These are phyloP conservation scores for Rhagonycha fulva DNA, from an alignment of 2,888 invertebrate species.

Conservation along the genomic window DNA sequence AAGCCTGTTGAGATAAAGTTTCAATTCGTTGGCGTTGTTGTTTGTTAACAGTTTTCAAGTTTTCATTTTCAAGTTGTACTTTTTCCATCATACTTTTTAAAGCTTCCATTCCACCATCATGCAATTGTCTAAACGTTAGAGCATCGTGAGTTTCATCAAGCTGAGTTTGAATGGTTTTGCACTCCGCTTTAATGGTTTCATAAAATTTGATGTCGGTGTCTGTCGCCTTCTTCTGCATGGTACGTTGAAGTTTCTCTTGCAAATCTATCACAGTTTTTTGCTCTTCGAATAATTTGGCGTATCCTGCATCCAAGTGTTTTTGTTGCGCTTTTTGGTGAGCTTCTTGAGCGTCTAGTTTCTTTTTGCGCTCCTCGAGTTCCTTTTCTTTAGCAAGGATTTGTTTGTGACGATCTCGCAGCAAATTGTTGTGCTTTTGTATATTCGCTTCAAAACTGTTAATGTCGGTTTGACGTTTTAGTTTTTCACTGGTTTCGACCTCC, in stretches of 20 bases:
- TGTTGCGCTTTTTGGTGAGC: slow-evolving; percentile 9
- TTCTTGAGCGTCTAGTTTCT: slow-evolving; percentile 21
- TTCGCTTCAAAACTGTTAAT: slow-evolving; percentile 6
- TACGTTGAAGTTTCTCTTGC: neutral
- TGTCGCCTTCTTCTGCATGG: slow-evolving; percentile 2
- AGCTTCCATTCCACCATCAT: neutral
- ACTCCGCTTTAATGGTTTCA: slow-evolving; percentile 14
- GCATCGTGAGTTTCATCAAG: slow-evolving; percentile 13
- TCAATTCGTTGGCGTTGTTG: slow-evolving; percentile 34
- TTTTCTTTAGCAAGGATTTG: slow-evolving; percentile 7
- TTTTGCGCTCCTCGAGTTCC: slow-evolving; percentile 24
- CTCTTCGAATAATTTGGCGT: neutral
- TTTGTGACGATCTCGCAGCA: slow-evolving; percentile 9
- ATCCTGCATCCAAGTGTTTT: neutral
- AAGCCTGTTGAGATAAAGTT: slow-evolving; percentile 32
- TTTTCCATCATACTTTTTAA: slow-evolving; percentile 10
- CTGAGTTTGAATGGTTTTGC: slow-evolving; percentile 16
- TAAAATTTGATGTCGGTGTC: slow-evolving; percentile 19
- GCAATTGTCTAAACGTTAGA: neutral
- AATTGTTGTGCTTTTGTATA: slow-evolving; percentile 15
- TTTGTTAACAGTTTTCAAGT: slow-evolving; percentile 22
- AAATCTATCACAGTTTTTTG: neutral
- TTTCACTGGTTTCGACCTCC: slow-evolving; percentile 38
- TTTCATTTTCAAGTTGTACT: slow-evolving; percentile 35
- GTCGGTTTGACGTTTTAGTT: slow-evolving; percentile 20